Evolutionary conservation across 2,113 vertebrate species (phyloP).

Genomic region (Mus spicilegus): DNA sequence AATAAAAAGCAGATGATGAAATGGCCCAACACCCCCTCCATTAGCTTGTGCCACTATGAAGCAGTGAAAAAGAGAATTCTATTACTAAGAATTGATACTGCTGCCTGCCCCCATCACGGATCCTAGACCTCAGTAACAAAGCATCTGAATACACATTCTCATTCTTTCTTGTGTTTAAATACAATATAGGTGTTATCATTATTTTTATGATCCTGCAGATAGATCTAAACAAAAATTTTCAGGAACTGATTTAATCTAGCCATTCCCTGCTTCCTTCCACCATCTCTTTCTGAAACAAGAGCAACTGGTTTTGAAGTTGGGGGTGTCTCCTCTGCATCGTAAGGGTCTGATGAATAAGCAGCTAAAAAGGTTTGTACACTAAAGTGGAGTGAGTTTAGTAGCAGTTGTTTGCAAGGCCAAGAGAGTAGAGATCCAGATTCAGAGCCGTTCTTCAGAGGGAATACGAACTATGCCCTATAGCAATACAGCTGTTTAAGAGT

Average conservation of each 20-base stretch:
- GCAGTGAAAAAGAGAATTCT: not conserved
- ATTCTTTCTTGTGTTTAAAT: not conserved
- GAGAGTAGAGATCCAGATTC: not conserved
- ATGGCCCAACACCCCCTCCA: not conserved
- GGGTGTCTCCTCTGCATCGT: fast-evolving
- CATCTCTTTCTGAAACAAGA: not conserved
- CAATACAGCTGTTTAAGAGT: not conserved
- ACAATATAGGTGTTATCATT: not conserved
- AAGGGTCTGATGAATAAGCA: not conserved
- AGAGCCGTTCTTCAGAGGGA: fast-evolving
- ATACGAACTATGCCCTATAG: not conserved
- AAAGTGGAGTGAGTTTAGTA: not conserved
- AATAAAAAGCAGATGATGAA: not conserved
- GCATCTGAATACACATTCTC: fast-evolving
- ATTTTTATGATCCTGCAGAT: not conserved
- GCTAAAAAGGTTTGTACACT: too few species aligned
- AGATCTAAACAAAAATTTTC: not conserved
- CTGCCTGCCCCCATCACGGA: not conserved
- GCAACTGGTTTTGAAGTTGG: not conserved
- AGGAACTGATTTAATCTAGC: not conserved
- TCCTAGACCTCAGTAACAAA: fast-evolving
- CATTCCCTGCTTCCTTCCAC: fast-evolving
- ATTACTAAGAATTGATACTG: fast-evolving
- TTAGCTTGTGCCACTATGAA: too few species aligned
- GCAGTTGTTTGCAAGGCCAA: too few species aligned